phyloP scores from a whole-genome alignment of 1,140 invertebrate species.

The Conopomorpha cramerella region DNA sequence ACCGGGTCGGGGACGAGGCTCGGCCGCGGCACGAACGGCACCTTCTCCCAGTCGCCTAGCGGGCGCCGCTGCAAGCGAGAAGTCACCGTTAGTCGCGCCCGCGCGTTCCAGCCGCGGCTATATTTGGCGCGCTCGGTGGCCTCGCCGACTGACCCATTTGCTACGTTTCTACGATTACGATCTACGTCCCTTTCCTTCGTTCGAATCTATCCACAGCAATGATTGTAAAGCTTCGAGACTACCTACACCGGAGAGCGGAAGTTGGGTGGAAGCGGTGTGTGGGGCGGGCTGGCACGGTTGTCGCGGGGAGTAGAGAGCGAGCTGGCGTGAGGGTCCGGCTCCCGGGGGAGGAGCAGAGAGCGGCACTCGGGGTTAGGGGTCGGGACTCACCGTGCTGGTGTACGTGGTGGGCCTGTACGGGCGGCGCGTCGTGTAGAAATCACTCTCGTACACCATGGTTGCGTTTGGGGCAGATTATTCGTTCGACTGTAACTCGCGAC shows the following conservation, averaged over 20 bases:
- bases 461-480: slow-evolving; percentile 19
- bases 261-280: no score
- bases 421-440: slow-evolving; percentile 85
- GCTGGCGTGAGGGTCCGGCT: slow-evolving; percentile 29
- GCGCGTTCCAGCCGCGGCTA: slow-evolving; percentile 50
- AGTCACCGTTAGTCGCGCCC: slow-evolving; percentile 48
- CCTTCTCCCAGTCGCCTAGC: slow-evolving; percentile 81
- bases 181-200: no score
- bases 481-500: slow-evolving; percentile 50
- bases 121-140: slow-evolving; percentile 53
- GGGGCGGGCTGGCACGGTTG: no score
- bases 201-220: no score
- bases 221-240: no score
- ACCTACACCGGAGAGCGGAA: no score
- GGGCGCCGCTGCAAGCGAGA: slow-evolving; percentile 72
- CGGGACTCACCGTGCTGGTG: slow-evolving; percentile 83
- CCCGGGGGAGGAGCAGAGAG: slow-evolving; percentile 12
- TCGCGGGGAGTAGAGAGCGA: slow-evolving; percentile 25
- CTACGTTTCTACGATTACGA: slow-evolving; percentile 21
- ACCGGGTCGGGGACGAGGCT: slow-evolving; percentile 79
- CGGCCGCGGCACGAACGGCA: slow-evolving; percentile 79
- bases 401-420: slow-evolving; percentile 74
- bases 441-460: slow-evolving; percentile 88
- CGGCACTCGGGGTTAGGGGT: slow-evolving; percentile 51
- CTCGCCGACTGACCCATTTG: slow-evolving; percentile 49